Conservation (phyloP, 2,797 vertebrate genomes). For the Silurus lanzhouensis region DNA sequence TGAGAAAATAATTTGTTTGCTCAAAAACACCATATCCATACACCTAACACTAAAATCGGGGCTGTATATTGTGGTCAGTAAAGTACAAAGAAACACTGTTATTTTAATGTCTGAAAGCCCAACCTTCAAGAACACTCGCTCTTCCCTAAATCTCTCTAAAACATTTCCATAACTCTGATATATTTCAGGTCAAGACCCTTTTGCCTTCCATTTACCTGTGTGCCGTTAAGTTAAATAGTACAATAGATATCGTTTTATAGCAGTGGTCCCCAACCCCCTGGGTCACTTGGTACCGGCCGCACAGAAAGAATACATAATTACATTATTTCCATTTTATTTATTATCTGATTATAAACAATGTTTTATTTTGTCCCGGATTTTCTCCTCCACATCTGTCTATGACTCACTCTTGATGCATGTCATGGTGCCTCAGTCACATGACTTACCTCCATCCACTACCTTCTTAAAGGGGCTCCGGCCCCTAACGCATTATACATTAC, state of each 20-base stretch:
- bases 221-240: background rate
- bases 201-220: background rate
- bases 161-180: constrained; percentile 30
- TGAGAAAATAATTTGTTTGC: background rate
- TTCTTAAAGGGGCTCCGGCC: too few species aligned
- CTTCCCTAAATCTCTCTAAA: constrained; percentile 54
- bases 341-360: too few species aligned
- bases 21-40: background rate
- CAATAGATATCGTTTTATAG: background rate
- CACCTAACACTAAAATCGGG: background rate
- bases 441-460: too few species aligned
- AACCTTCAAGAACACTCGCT: constrained; percentile 51
- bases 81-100: constrained; percentile 66
- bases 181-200: background rate
- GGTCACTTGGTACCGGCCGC: too few species aligned
- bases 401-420: too few species aligned
- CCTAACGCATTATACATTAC: too few species aligned
- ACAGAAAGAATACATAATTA: too few species aligned
- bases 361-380: too few species aligned
- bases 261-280: background rate
- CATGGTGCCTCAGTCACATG: too few species aligned
- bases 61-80: constrained; percentile 62
- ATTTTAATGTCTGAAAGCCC: constrained; percentile 54
- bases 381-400: too few species aligned
- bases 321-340: too few species aligned